These are phyloP conservation scores for Muraenolepis orangiensis DNA, from an alignment of 2,797 vertebrate genomes.

Conservation along the genomic window DNA sequence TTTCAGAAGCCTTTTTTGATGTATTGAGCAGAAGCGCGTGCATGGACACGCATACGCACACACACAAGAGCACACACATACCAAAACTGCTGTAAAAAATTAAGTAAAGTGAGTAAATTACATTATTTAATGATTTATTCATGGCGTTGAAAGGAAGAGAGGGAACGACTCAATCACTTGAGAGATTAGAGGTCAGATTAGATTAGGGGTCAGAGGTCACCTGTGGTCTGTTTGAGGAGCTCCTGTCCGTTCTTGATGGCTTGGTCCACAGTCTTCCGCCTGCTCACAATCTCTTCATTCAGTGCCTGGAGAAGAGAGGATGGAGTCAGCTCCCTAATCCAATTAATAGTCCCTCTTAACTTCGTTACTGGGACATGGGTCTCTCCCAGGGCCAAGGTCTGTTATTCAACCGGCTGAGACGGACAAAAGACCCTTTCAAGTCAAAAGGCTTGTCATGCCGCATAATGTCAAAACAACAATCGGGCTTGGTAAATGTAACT, in stretches of 20 bases:
- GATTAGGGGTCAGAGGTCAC: slow-evolving; percentile 64
- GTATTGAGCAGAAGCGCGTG: not conserved
- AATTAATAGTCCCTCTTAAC: not conserved
- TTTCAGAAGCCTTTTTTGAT: not conserved
- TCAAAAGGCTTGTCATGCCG: not conserved
- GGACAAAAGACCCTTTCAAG: not conserved
- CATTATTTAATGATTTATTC: too few relatives aligned
- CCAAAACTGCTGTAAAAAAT: not conserved
- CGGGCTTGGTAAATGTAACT: not conserved
- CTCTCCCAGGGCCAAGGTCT: not conserved
- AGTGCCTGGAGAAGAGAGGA: slow-evolving; percentile 74
- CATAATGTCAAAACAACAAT: not conserved
- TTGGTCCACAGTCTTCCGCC: slow-evolving; percentile 97
- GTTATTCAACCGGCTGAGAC: not conserved
- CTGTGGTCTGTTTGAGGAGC: slow-evolving; percentile 96
- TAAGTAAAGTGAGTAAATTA: not conserved
- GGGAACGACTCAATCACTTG: not conserved
- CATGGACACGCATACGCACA: not conserved
- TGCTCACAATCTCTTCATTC: slow-evolving; percentile 93
- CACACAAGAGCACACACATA: too few relatives aligned
- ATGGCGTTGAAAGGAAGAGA: not conserved
- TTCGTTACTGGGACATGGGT: not conserved
- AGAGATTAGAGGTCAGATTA: not conserved
- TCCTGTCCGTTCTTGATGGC: slow-evolving; percentile 96
- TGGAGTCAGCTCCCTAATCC: not conserved